Percentiles rank a stretch among this genome's conserved stretches.
These are phyloP conservation scores for Bembecia ichneumoniformis DNA, from an alignment of 2,888 invertebrate genomes.

Conservation along the genomic window DNA sequence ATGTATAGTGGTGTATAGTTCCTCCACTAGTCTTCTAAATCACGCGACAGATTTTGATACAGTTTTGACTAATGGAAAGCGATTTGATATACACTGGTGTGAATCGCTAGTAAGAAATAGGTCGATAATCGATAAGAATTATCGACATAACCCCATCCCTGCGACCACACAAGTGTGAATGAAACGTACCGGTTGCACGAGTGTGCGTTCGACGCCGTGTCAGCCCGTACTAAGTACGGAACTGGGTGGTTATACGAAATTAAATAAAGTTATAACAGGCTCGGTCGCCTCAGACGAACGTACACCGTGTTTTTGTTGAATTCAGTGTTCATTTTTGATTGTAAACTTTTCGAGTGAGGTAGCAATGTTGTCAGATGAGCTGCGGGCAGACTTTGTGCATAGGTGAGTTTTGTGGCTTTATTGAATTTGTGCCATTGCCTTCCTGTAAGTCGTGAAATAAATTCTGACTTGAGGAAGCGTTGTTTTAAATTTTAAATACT, in stretches of 20 bases:
- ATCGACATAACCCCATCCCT: slow-evolving; percentile 32
- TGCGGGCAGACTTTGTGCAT: slow-evolving; percentile 22
- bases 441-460: slow-evolving; percentile 1
- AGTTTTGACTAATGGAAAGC: too few relatives aligned
- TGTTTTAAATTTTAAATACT: too few relatives aligned
- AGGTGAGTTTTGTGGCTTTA: slow-evolving; percentile 16
- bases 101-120: too few relatives aligned
- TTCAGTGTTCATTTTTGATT: neutral
- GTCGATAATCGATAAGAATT: slow-evolving; percentile 2
- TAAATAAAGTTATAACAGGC: slow-evolving; percentile 27
- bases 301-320: neutral
- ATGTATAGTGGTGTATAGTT: too few relatives aligned
- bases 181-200: slow-evolving; percentile 43
- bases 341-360: slow-evolving; percentile 1
- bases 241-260: slow-evolving; percentile 18
- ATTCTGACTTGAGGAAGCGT: neutral
- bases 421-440: neutral
- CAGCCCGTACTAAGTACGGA: slow-evolving; percentile 65
- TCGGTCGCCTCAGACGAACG: slow-evolving; percentile 3
- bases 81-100: too few relatives aligned
- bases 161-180: slow-evolving; percentile 45
- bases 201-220: slow-evolving; percentile 49
- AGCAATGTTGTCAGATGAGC: slow-evolving; percentile 18
- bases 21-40: too few relatives aligned
- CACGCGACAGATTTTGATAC: too few relatives aligned